These are phyloP conservation scores for Sarotherodon lohbergeri DNA, from an alignment of 2,113 vertebrate species.

Conservation along the genomic window DNA sequence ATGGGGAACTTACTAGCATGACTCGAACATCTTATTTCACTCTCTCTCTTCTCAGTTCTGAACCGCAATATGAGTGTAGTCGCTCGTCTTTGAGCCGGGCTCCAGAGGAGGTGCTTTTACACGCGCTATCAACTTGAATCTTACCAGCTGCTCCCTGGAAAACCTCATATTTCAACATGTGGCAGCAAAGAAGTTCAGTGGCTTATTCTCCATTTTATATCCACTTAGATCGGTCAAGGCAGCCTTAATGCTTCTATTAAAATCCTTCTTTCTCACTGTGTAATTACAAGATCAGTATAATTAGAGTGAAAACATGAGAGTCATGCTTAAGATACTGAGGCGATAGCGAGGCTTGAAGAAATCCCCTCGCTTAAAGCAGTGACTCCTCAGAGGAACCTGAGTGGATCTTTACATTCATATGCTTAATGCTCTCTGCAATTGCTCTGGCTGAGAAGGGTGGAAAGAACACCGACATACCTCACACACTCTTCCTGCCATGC, in stretches of 20 bases:
- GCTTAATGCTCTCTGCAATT: not conserved
- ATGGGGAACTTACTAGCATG: not conserved
- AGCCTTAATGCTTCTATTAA: slow-evolving; percentile 7
- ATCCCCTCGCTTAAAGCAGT: not conserved
- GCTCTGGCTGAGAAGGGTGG: not conserved
- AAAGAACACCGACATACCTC: not conserved
- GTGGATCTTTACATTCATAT: not conserved
- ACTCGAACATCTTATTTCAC: not conserved
- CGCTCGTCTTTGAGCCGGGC: not conserved
- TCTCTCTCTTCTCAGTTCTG: not conserved
- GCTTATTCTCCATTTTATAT: slow-evolving; percentile 15
- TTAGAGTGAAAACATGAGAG: slow-evolving; percentile 8
- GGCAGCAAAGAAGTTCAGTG: not conserved
- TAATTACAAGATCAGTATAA: slow-evolving; percentile 22
- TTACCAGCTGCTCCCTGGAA: slow-evolving; percentile 26
- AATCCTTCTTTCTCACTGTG: not conserved
- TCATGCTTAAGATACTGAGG: not conserved
- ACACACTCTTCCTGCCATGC: not conserved
- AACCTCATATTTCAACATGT: not conserved
- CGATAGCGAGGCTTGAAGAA: not conserved
- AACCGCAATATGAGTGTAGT: not conserved
- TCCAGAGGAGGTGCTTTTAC: slow-evolving; percentile 32
- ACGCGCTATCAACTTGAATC: slow-evolving; percentile 31
- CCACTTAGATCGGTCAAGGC: slow-evolving; percentile 16
- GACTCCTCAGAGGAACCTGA: not conserved